phyloP scores from a whole-genome alignment of 2,888 invertebrate species.

The Drosophila anceps region DNA sequence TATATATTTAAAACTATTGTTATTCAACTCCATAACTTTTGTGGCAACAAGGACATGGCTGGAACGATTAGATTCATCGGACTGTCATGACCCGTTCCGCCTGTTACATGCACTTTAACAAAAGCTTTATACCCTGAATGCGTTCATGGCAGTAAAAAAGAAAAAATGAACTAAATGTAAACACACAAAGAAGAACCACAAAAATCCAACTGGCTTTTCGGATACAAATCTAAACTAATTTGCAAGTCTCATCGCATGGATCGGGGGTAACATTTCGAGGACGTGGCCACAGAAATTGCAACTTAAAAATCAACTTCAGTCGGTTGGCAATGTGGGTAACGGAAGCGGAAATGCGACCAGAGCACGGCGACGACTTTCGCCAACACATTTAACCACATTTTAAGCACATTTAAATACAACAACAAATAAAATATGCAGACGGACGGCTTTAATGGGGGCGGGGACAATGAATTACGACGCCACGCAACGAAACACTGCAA shows the following conservation, averaged over 20 bases:
- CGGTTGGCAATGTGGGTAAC: slow-evolving; percentile 25
- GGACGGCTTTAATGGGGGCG: slow-evolving; percentile 33
- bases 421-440: slow-evolving; percentile 54
- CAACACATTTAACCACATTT: slow-evolving; percentile 67
- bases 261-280: background rate
- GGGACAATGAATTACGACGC: slow-evolving; percentile 66
- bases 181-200: slow-evolving; percentile 8
- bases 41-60: background rate
- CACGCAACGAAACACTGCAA: slow-evolving; percentile 56
- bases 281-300: slow-evolving; percentile 49
- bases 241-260: slow-evolving; percentile 26
- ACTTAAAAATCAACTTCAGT: slow-evolving; percentile 54
- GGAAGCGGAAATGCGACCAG: slow-evolving; percentile 46
- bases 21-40: background rate
- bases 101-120: background rate
- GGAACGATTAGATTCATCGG: background rate
- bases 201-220: slow-evolving; percentile 29
- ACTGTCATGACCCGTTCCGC: background rate
- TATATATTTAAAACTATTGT: too few species aligned
- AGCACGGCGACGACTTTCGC: slow-evolving; percentile 43
- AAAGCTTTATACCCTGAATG: background rate
- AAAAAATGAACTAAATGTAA: background rate
- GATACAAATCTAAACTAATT: slow-evolving; percentile 46
- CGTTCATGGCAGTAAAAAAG: background rate
- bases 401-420: slow-evolving; percentile 71